Percentiles rank a stretch among this genome's conserved stretches.
phyloP scores from a whole-genome alignment of 2,797 vertebrate genomes.

The Aphelocoma californica region DNA sequence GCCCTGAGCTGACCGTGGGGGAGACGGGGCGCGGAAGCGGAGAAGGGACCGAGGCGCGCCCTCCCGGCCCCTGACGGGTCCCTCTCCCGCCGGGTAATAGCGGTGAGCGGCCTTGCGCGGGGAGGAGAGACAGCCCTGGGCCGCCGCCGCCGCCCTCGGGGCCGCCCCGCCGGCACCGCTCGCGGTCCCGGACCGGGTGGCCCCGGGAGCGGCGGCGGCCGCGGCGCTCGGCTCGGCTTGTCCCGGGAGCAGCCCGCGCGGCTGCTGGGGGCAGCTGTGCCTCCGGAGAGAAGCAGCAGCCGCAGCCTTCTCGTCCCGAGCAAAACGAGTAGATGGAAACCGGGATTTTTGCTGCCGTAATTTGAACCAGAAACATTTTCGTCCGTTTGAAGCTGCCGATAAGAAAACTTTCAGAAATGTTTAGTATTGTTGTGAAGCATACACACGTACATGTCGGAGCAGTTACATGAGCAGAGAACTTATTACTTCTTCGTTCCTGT shows the following conservation, averaged over 20 bases:
- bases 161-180: background rate
- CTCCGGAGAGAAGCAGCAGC: background rate
- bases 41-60: background rate
- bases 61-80: background rate
- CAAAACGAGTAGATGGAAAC: background rate
- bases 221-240: background rate
- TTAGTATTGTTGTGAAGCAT: background rate
- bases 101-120: background rate
- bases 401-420: background rate
- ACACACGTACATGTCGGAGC: rapidly evolving
- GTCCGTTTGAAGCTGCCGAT: background rate
- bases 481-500: background rate
- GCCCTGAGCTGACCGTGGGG: background rate
- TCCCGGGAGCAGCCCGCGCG: background rate
- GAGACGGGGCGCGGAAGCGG: background rate
- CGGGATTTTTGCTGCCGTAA: background rate
- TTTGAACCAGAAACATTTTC: background rate
- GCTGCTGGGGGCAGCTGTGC: background rate
- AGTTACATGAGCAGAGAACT: background rate
- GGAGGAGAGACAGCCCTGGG: background rate
- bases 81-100: background rate
- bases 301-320: background rate
- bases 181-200: background rate
- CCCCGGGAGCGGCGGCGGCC: background rate
- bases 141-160: background rate